These are phyloP conservation scores for Tetramorium simillimum DNA, from an alignment of 1,140 invertebrate genomes.

Conservation along the genomic window DNA sequence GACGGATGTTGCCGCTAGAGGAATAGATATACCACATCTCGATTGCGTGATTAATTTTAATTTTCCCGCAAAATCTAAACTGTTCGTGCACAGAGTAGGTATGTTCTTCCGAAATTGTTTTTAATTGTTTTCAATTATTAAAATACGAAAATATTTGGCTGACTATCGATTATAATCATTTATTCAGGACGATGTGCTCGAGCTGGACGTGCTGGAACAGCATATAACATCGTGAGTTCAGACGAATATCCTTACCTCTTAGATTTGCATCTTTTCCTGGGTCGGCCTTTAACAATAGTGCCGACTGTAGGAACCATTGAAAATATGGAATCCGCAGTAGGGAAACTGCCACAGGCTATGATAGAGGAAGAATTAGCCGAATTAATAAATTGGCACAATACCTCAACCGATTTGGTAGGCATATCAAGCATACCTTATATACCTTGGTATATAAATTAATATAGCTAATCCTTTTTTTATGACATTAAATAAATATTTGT, in stretches of 20 bases:
- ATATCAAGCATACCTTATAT: background rate
- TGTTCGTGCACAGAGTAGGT: conserved; percentile 99
- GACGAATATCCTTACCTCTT: conserved; percentile 97
- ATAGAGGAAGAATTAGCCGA: conserved; percentile 94
- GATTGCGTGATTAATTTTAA: conserved; percentile 99
- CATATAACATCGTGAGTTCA: conserved; percentile 94
- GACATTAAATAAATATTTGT: background rate
- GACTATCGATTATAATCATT: conserved; percentile 12
- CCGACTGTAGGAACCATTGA: conserved; percentile 82
- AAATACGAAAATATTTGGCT: background rate
- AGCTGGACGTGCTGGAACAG: conserved; percentile 95
- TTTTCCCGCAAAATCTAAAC: conserved; percentile 98
- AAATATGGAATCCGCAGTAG: conserved; percentile 88
- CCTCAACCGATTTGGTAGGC: conserved; percentile 91
- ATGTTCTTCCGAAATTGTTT: conserved; percentile 81
- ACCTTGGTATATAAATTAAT: conserved; percentile 20
- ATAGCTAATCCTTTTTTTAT: conserved; percentile 38
- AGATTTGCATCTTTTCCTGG: conserved; percentile 97
- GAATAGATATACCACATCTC: conserved; percentile 98
- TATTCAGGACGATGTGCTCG: conserved; percentile 95
- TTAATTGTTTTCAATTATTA: conserved; percentile 48
- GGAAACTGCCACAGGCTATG: conserved; percentile 92
- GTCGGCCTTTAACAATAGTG: conserved; percentile 89
- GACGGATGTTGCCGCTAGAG: conserved; percentile 98
- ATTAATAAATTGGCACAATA: conserved; percentile 91